phyloP scores from a whole-genome alignment of 2,888 invertebrate species.

The Cacoxenus indagator region DNA sequence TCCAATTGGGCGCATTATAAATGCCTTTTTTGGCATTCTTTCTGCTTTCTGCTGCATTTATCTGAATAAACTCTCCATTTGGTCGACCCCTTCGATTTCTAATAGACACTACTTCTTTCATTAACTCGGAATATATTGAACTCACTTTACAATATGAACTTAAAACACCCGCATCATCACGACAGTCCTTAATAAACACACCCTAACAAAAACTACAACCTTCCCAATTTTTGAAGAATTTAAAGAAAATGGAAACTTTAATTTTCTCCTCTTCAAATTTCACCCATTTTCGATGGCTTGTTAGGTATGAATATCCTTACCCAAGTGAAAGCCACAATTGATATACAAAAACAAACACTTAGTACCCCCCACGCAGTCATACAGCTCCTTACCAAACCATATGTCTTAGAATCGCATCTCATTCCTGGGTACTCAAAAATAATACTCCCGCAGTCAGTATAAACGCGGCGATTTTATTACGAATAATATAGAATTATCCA shows the following conservation, averaged over 20 bases:
- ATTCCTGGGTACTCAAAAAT: background rate
- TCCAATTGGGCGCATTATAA: too few species aligned
- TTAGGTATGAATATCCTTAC: background rate
- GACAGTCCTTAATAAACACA: background rate
- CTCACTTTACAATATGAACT: background rate
- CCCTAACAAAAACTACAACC: background rate
- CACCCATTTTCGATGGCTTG: background rate
- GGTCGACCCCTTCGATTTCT: conserved; percentile 20
- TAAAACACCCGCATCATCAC: background rate
- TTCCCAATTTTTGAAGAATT: background rate
- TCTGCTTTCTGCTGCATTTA: too few species aligned
- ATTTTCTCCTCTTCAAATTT: background rate
- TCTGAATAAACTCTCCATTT: conserved; percentile 7
- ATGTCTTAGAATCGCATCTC: background rate
- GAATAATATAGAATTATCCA: background rate
- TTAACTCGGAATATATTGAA: conserved; percentile 19
- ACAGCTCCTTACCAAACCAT: background rate
- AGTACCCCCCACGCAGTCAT: too few species aligned
- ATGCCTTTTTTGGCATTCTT: too few species aligned
- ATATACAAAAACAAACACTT: background rate
- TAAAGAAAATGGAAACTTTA: background rate
- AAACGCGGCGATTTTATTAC: background rate
- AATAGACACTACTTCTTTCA: conserved; percentile 21
- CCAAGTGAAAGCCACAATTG: background rate
- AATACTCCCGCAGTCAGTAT: background rate